Evolutionary conservation across 2,113 vertebrate species (phyloP), one percentile per base, ranked within the genome.

Genomic region (Argyrosomus japonicus): DNA sequence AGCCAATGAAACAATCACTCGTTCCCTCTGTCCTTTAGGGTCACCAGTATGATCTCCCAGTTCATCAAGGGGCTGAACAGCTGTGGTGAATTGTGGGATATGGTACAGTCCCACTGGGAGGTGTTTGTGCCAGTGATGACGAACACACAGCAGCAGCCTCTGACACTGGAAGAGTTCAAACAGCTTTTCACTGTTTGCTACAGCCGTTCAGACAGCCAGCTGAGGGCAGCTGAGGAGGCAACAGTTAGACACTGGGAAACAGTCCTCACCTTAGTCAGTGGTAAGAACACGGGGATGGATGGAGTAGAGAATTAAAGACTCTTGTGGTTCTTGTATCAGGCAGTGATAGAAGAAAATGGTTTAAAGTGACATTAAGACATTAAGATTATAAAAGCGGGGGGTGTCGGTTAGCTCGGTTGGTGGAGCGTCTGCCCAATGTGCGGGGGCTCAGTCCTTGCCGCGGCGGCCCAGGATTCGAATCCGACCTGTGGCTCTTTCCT

Each of bases 71-170:
- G 93, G 1, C 23, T 94, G 85, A 93, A 94, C 81, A 92, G 90
- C 73, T 94, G 90, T 32, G 92, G 93, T 57, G 90, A 84, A 17
- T 81, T 95, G 69, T 95, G 94, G 94, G 84, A 93, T 45, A 60
- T 62, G 21, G 45, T 94, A 2, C 83, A 67, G 68, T 67, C 76
- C 25, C 79, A 93, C 83, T 93, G 90, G 86, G 56, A 84, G 45
- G 36, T 75, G 45, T 94, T 95, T 69, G 53, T 82, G 10, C 91
- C 93, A 4, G 74, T 93, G 60, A 94, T 95, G 87, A 94, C 76
- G 0, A 75, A 77, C 12, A 45, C 54, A 6, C 27, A 43, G 5
- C 75, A 17, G 1, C 64, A 72, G 43, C 81, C 75, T 57, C 51
- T 93, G 64, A 91, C 80, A 14, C 71, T 81, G 48, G 47, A 80